phyloP scores from a whole-genome alignment of 2,888 invertebrate species.

The Zonitis immaculata region DNA sequence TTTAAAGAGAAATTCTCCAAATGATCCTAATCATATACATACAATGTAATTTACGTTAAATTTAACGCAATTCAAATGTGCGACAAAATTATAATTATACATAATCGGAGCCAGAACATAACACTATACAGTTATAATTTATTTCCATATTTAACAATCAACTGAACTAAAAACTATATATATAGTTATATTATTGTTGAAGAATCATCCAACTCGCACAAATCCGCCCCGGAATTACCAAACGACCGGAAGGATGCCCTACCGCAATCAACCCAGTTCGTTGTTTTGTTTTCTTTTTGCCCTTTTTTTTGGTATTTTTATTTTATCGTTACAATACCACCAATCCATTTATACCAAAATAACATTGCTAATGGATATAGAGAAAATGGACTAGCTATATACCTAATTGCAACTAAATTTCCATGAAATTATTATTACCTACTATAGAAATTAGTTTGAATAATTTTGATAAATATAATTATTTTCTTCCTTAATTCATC shows the following conservation, averaged over 20 bases:
- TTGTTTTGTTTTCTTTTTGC: not conserved
- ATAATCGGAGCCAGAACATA: no score
- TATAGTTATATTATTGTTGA: not conserved
- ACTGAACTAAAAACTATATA: not conserved
- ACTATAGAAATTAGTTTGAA: not conserved
- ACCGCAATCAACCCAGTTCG: not conserved
- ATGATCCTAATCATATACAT: no score
- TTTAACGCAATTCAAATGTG: no score
- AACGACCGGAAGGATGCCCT: not conserved
- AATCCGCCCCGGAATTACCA: not conserved
- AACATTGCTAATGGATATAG: not conserved
- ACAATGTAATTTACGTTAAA: no score
- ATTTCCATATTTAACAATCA: slow-evolving; percentile 3
- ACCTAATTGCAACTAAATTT: not conserved
- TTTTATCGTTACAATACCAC: not conserved
- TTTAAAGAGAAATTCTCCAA: no score
- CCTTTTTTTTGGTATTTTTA: not conserved
- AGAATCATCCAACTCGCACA: not conserved
- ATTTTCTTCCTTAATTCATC: no score
- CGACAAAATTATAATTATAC: no score
- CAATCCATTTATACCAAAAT: not conserved
- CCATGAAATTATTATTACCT: not conserved
- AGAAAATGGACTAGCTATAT: not conserved
- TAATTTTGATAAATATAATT: no score
- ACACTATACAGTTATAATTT: no score